Base-by-base conservation (phyloP, 2,888 invertebrate genomes). In the Nomada goodeniana region DNA sequence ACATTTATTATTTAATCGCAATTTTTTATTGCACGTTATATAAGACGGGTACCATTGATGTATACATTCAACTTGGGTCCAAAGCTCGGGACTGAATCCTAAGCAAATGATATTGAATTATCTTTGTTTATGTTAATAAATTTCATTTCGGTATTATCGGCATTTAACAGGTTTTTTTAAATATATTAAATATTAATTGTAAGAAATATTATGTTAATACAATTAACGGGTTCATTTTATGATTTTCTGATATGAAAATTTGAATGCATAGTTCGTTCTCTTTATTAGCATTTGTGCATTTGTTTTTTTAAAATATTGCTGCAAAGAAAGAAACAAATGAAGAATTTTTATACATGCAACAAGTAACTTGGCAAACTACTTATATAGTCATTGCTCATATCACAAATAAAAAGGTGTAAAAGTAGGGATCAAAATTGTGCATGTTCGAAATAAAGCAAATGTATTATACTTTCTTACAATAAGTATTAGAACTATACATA, bases 401-500 rank as follows among this genome's bases (percentile, higher is more conserved):
- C 10, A 13, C 1, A 47, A 47, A 15, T 47, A 2, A 13, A 11
- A 47, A 52, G 42, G 2, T 52, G 20, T 50, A 61, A n/a, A 15
- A 52, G 1, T 47, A 13, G 26, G 15, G 15, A 57, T 10, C 18
- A 65, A 10, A 42, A 55, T 7, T 29, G 18, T 20, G 36, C 36
- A 36, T 36, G 36, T 7, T 29, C 36, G 36, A 36, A 36, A 29
- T 18, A 61, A 63, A 20, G 55, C 20, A 7, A 15, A 55, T 23
- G 36, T 29, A 36, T 26, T 47, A 67, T 57, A 52, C 52, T 64
- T 29, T 20, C 3, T 5, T 53, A 36, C 4, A 44, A 7, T 59
- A 55, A 50, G 10, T 50, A 9, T 65, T 44, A n/a, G 1, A n/a
- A 23, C 65, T 55, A 36, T n/a, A 72, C 72, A 10, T 88, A 88